phyloP scores from a whole-genome alignment of 1,140 invertebrate genomes.

The Carposina sasakii region DNA sequence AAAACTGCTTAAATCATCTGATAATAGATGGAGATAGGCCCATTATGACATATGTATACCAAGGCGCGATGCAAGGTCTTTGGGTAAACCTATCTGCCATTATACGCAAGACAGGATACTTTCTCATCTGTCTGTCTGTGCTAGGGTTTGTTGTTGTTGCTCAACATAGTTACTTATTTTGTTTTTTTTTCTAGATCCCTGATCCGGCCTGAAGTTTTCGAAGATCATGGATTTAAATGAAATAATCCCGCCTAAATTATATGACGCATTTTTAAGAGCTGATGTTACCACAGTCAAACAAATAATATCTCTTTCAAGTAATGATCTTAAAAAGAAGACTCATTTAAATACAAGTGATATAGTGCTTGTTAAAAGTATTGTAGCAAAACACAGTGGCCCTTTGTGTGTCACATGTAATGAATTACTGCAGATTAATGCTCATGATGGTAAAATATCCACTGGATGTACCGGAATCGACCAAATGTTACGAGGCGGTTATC shows the following conservation, averaged over 20 bases:
- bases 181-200: background rate
- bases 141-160: too few species aligned
- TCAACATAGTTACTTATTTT: too few species aligned
- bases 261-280: constrained; percentile 43
- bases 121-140: too few species aligned
- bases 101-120: too few species aligned
- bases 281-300: constrained; percentile 44
- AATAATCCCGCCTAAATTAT: constrained; percentile 41
- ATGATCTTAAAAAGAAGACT: constrained; percentile 53
- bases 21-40: too few species aligned
- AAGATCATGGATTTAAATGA: constrained; percentile 24
- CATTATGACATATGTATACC: too few species aligned
- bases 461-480: constrained; percentile 77
- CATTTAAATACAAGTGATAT: constrained; percentile 46
- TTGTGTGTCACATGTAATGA: constrained; percentile 20
- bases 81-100: too few species aligned
- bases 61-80: too few species aligned
- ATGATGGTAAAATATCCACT: constrained; percentile 61
- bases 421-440: constrained; percentile 15
- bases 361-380: constrained; percentile 40
- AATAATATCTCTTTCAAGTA: constrained; percentile 42
- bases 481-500: constrained; percentile 81
- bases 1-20: too few species aligned
- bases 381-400: constrained; percentile 30
- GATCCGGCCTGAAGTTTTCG: background rate